Evolutionary conservation across 1,140 invertebrate species (phyloP).

Genomic region (Bradysia coprophila): DNA sequence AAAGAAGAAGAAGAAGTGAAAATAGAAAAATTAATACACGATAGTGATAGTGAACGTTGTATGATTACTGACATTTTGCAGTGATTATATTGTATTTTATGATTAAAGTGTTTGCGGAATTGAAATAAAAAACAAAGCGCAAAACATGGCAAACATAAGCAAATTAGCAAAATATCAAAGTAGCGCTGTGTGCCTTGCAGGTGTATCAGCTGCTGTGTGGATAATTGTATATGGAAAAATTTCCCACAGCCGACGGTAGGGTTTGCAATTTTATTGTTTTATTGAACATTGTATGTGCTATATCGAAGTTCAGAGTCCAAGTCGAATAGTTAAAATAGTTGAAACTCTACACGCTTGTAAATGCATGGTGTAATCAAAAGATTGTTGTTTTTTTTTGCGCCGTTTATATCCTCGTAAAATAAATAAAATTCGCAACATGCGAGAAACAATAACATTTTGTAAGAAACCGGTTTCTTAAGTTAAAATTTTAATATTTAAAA

Average conservation of each 20-base stretch:
- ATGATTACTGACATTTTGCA: too few species aligned
- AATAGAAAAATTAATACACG: too few species aligned
- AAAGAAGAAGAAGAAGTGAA: too few species aligned
- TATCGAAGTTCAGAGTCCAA: not conserved
- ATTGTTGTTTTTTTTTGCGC: too few species aligned
- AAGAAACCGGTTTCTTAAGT: too few species aligned
- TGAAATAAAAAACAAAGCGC: not conserved
- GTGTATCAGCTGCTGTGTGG: conserved; percentile 32
- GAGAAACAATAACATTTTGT: too few species aligned
- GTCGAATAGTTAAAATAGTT: not conserved
- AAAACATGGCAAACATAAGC: conserved; percentile 21
- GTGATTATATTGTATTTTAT: too few species aligned
- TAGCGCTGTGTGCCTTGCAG: conserved; percentile 28
- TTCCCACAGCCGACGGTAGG: conserved; percentile 22
- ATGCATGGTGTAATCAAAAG: not conserved
- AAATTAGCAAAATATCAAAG: conserved; percentile 36
- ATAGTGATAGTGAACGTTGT: too few species aligned
- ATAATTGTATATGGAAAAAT: conserved; percentile 28
- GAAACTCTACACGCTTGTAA: not conserved
- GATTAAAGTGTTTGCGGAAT: not conserved
- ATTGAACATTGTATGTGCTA: not conserved
- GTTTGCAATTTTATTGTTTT: not conserved
- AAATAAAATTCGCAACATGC: too few species aligned
- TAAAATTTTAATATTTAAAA: too few species aligned
- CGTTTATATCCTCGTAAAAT: too few species aligned